phyloP scores from a whole-genome alignment of 2,797 vertebrate species.

The Borostomias antarcticus region DNA sequence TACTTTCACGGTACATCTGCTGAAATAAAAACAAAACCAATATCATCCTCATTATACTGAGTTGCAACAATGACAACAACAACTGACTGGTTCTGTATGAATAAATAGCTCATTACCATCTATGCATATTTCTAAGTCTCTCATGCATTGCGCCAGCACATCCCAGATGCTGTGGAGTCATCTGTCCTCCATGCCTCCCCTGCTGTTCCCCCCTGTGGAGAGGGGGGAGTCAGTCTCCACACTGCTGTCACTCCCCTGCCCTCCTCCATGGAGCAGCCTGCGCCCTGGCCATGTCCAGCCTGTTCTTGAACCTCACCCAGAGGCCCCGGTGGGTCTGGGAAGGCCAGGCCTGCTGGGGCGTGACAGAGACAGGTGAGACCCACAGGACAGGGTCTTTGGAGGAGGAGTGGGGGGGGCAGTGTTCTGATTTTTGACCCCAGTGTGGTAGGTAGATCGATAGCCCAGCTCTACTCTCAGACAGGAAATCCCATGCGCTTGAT shows the following conservation, averaged over 20 bases:
- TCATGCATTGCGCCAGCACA: slow-evolving; percentile 45
- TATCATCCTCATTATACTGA: slow-evolving; percentile 7
- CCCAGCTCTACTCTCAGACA: not conserved
- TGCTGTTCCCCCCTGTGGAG: slow-evolving; percentile 28
- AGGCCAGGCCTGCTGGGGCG: slow-evolving; percentile 2
- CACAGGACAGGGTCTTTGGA: slow-evolving; percentile 1
- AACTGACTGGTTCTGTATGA: slow-evolving; percentile 13
- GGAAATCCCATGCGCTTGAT: slow-evolving; percentile 18
- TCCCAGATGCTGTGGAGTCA: slow-evolving; percentile 56
- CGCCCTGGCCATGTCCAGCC: slow-evolving; percentile 8
- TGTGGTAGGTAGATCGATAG: slow-evolving; percentile 30
- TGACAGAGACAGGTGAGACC: slow-evolving; percentile 7
- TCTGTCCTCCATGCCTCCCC: slow-evolving; percentile 42
- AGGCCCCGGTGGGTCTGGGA: not conserved
- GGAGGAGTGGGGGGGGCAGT: not conserved
- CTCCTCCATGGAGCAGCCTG: not conserved
- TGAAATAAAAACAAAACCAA: not conserved
- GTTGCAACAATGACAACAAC: slow-evolving; percentile 19
- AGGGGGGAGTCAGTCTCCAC: slow-evolving; percentile 29
- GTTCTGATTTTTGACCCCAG: slow-evolving; percentile 20
- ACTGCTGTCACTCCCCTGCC: slow-evolving; percentile 26
- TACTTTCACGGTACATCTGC: not conserved
- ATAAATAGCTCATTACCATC: slow-evolving; percentile 40
- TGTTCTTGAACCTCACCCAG: slow-evolving; percentile 17
- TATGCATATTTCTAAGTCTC: slow-evolving; percentile 38